Conservation (phyloP, 2,888 invertebrate species). For the Griposia aprilina region DNA sequence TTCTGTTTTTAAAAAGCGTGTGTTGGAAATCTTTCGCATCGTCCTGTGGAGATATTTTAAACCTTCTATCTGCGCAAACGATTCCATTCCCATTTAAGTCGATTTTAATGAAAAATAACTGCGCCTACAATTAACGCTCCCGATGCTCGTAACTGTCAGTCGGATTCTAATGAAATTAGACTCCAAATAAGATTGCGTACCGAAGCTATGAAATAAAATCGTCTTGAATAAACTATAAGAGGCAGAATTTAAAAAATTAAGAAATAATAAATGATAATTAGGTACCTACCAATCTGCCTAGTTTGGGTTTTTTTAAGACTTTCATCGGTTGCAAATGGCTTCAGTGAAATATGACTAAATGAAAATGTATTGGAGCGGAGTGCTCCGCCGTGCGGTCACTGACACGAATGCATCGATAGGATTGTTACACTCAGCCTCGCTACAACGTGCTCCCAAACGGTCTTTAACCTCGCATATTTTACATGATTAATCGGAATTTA, state of each 20-base stretch:
- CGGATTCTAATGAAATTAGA: constrained; percentile 57
- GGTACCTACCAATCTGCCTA: not conserved
- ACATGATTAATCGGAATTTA: constrained; percentile 64
- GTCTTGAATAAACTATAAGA: constrained; percentile 36
- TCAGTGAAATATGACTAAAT: constrained; percentile 53
- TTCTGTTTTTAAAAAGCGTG: constrained; percentile 12
- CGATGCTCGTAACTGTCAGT: constrained; percentile 58
- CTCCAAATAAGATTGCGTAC: constrained; percentile 45
- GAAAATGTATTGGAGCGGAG: constrained; percentile 56
- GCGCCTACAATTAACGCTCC: constrained; percentile 56
- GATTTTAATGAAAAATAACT: constrained; percentile 63
- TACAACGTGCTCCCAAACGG: constrained; percentile 59
- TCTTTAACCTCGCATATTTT: constrained; percentile 69
- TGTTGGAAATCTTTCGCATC: not conserved
- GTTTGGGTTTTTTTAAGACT: not conserved
- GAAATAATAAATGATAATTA: constrained; percentile 21
- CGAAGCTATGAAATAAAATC: constrained; percentile 41
- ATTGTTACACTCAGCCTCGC: constrained; percentile 63
- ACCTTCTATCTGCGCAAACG: constrained; percentile 17
- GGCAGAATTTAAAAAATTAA: constrained; percentile 23
- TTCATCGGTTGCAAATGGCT: constrained; percentile 31
- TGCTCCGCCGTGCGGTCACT: constrained; percentile 65
- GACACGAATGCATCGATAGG: constrained; percentile 70
- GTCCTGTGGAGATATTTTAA: constrained; percentile 8
- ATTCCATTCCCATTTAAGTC: constrained; percentile 39